Percentiles rank a stretch among this genome's conserved stretches.
These are phyloP conservation scores for Lacerta agilis DNA, from an alignment of 2,797 vertebrate species.

Conservation along the genomic window DNA sequence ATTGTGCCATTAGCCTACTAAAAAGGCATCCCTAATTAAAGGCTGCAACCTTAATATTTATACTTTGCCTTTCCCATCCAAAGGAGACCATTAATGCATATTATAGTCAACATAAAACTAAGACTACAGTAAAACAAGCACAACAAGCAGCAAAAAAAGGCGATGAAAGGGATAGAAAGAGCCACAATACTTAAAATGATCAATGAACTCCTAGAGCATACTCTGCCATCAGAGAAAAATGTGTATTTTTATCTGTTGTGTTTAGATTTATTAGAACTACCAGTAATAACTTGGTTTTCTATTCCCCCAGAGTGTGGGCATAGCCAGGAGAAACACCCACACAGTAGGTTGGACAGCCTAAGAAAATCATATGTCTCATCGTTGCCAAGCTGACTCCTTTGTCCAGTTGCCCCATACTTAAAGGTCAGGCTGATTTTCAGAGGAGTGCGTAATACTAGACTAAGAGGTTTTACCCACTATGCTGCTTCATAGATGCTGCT, in stretches of 20 bases:
- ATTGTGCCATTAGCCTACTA: no score
- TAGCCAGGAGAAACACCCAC: neutral
- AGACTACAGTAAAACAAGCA: no score
- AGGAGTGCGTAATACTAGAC: neutral
- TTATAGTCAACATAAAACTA: no score
- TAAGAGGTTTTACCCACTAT: neutral
- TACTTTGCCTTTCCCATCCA: no score
- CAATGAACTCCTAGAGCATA: neutral
- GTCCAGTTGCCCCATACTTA: neutral
- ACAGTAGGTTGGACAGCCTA: neutral
- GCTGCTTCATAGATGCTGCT: neutral
- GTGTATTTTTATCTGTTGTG: neutral
- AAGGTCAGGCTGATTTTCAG: neutral
- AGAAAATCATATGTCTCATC: neutral
- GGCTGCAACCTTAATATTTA: no score
- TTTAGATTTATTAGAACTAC: neutral
- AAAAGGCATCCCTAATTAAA: no score
- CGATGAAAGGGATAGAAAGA: no score
- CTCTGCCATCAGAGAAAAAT: neutral
- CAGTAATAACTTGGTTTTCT: neutral
- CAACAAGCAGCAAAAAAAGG: no score
- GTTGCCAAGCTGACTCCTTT: neutral
- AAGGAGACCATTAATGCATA: no score
- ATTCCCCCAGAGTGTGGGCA: neutral
- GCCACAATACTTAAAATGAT: neutral